Conservation (phyloP, 2,888 invertebrate species). For the Luperina nickerlii region DNA sequence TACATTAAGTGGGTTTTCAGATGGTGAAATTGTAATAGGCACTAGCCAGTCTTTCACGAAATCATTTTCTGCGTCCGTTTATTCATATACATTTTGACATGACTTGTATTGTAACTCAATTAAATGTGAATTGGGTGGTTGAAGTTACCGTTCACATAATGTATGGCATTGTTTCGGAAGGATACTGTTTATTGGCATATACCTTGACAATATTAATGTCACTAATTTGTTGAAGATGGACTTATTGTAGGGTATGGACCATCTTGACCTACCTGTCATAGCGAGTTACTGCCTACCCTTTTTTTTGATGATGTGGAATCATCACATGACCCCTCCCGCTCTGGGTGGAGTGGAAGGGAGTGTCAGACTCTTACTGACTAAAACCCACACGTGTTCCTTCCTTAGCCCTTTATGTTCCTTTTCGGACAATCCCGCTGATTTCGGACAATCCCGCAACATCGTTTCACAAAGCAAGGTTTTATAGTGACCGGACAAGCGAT, state of each 20-base stretch:
- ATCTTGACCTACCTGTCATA: neutral
- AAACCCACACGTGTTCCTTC: too few relatives aligned
- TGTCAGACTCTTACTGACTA: too few relatives aligned
- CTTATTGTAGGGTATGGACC: neutral
- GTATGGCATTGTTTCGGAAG: neutral
- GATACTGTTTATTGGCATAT: neutral
- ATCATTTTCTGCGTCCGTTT: neutral
- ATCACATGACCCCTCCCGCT: too few relatives aligned
- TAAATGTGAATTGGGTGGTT: neutral
- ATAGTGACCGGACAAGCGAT: neutral
- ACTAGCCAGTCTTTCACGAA: neutral
- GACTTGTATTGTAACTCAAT: neutral
- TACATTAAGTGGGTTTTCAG: slow-evolving; percentile 25
- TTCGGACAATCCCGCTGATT: too few relatives aligned
- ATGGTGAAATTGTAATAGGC: neutral
- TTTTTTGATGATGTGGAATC: too few relatives aligned
- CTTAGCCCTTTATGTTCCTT: too few relatives aligned
- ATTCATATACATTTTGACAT: neutral
- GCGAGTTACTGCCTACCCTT: too few relatives aligned
- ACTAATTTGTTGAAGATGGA: neutral
- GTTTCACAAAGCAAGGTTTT: neutral
- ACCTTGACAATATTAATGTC: neutral
- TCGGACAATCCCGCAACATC: neutral
- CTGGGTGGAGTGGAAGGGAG: too few relatives aligned
- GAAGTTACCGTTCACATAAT: neutral